phyloP scores from a whole-genome alignment of 92 coral and sea anemone species.

The Chrysogorgia sp. region DNA sequence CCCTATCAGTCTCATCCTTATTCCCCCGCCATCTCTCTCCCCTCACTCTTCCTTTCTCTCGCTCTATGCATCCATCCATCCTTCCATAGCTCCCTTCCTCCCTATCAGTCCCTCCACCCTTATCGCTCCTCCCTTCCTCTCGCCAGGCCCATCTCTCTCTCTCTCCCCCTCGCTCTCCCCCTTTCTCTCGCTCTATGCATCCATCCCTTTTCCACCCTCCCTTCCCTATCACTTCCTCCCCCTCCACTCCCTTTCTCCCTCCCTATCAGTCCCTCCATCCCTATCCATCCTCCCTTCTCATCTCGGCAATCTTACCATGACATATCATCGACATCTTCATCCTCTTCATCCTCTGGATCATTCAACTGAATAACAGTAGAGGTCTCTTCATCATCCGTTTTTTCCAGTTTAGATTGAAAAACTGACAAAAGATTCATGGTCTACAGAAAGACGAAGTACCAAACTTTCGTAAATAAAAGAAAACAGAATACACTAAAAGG shows the following conservation, averaged over 20 bases:
- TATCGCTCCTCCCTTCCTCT: too few relatives aligned
- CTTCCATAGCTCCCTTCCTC: background rate
- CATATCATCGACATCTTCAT: constrained; percentile 66
- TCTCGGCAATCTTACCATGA: constrained; percentile 83
- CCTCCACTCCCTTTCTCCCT: background rate
- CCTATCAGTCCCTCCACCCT: too few relatives aligned
- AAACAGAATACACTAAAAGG: background rate
- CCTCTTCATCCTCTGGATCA: constrained; percentile 46
- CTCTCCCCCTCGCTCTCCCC: too few relatives aligned
- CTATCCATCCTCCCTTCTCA: background rate
- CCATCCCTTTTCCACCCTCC: background rate
- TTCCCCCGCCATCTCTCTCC: too few relatives aligned
- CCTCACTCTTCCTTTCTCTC: too few relatives aligned
- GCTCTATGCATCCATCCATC: too few relatives aligned
- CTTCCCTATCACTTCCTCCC: background rate
- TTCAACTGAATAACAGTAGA: constrained; percentile 12
- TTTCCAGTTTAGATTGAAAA: constrained; percentile 73
- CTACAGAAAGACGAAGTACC: constrained; percentile 40
- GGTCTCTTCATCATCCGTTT: constrained; percentile 51
- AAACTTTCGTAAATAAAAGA: too few relatives aligned
- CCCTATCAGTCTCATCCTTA: too few relatives aligned
- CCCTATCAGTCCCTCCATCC: background rate
- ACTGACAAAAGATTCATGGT: constrained; percentile 73
- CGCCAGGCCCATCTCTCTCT: too few relatives aligned
- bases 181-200: too few relatives aligned